A percentile compares a stretch with the other conserved stretches of the same genome.
These are phyloP conservation scores for Sialis lutaria DNA, from an alignment of 2,888 invertebrate genomes.

Conservation along the genomic window DNA sequence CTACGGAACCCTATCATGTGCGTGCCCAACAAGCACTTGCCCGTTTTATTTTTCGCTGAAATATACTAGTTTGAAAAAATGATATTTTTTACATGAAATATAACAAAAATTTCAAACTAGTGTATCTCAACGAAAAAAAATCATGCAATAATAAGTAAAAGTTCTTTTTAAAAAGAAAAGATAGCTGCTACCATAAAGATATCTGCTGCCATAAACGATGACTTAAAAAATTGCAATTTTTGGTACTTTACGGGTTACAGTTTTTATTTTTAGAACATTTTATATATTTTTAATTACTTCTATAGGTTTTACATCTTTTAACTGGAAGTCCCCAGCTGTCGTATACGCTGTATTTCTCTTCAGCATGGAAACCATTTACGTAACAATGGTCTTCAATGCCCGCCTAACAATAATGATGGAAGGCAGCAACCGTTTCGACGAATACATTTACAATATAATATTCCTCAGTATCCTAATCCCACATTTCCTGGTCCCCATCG, in stretches of 20 bases:
- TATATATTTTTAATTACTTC: neutral
- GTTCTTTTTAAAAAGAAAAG: no score
- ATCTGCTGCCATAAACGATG: no score
- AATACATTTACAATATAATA: conserved; percentile 57
- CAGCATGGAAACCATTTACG: conserved; percentile 35
- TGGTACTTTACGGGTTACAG: neutral
- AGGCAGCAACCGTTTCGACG: conserved; percentile 48
- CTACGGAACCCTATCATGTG: no score
- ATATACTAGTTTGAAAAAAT: no score
- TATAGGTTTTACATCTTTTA: conserved; percentile 31
- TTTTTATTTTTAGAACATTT: neutral
- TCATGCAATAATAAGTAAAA: no score
- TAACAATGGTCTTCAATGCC: conserved; percentile 22
- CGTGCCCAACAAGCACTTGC: no score
- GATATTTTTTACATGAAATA: no score
- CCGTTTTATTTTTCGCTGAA: no score
- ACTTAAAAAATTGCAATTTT: neutral
- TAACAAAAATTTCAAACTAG: no score
- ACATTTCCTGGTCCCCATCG: conserved; percentile 47
- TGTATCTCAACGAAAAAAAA: no score
- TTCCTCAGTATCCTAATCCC: conserved; percentile 54
- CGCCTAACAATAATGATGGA: conserved; percentile 20
- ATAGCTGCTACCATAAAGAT: no score
- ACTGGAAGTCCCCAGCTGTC: conserved; percentile 48
- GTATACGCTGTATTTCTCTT: conserved; percentile 49